Conservation (phyloP, 2,113 vertebrate species). For the Bettongia penicillata region DNA sequence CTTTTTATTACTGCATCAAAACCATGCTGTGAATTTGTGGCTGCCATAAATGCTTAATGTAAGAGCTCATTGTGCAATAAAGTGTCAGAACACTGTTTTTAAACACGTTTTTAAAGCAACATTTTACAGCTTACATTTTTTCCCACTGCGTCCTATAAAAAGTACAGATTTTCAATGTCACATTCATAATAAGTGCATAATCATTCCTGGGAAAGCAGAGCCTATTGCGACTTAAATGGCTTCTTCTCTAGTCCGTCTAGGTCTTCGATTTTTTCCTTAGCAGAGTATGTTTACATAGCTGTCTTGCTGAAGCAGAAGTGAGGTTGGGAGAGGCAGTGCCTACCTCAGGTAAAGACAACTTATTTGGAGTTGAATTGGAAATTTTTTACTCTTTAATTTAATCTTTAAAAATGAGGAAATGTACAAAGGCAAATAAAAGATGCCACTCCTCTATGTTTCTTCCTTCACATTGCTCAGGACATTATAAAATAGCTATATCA, state of each 20-base stretch:
- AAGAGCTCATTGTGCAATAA: constrained; percentile 81
- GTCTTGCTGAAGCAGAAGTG: constrained; percentile 47
- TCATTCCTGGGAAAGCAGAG: constrained; percentile 72
- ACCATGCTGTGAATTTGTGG: constrained; percentile 81
- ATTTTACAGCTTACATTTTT: constrained; percentile 78
- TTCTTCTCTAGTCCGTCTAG: constrained; percentile 53
- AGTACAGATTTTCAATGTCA: constrained; percentile 81
- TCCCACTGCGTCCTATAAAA: constrained; percentile 77
- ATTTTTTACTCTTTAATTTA: constrained; percentile 28
- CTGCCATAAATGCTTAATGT: constrained; percentile 83
- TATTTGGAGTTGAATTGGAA: constrained; percentile 49
- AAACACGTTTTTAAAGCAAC: constrained; percentile 82
- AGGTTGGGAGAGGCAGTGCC: not conserved
- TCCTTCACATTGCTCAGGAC: constrained; percentile 16
- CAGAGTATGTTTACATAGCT: constrained; percentile 19
- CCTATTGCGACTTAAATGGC: constrained; percentile 59
- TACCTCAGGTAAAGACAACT: constrained; percentile 24
- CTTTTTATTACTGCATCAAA: constrained; percentile 80
- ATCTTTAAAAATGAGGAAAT: constrained; percentile 29
- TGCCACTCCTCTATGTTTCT: constrained; percentile 18
- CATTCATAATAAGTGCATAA: constrained; percentile 77
- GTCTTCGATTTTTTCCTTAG: not conserved
- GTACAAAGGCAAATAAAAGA: constrained; percentile 37
- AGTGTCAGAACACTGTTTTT: constrained; percentile 81
- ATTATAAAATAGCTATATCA: constrained; percentile 58